A percentile compares a stretch with the other conserved stretches of the same genome.
Evolutionary conservation across 2,113 vertebrate genomes (phyloP).

Genomic region (Loxodonta africana): DNA sequence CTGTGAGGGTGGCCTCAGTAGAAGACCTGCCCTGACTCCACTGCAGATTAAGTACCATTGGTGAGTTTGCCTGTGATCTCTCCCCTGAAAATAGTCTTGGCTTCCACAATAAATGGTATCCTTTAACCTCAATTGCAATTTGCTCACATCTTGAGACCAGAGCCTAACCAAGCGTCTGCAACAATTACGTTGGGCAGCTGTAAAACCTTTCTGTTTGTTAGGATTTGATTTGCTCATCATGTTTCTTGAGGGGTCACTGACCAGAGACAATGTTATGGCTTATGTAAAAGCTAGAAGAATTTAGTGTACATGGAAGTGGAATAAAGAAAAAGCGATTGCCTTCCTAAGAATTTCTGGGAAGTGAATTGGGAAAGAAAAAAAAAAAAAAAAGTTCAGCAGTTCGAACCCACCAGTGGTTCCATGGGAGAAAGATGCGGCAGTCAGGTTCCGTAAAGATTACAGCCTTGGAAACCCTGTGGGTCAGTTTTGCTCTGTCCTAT

Average conservation of each 20-base stretch:
- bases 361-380: background rate
- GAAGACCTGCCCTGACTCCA: background rate
- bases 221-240: conserved; percentile 65
- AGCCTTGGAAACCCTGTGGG: too few species aligned
- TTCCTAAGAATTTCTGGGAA: conserved; percentile 17
- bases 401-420: too few species aligned
- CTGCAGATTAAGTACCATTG: background rate
- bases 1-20: background rate
- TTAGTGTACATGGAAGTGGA: background rate
- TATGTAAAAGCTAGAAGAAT: conserved; percentile 31
- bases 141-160: conserved; percentile 48
- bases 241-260: conserved; percentile 53
- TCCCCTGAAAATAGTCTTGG: background rate
- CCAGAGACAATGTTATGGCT: background rate
- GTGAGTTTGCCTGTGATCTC: conserved; percentile 1
- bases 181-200: conserved; percentile 59
- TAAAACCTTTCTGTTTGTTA: conserved; percentile 68
- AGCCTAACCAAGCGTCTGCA: conserved; percentile 51
- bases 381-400: too few species aligned
- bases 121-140: conserved; percentile 58
- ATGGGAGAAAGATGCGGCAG: too few species aligned
- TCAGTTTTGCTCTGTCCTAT: too few species aligned
- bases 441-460: too few species aligned
- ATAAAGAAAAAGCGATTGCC: background rate
- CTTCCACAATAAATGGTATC: conserved; percentile 69